These are phyloP conservation scores for Triplophysa siluroides DNA, from an alignment of 2,113 vertebrate genomes.

Conservation along the genomic window DNA sequence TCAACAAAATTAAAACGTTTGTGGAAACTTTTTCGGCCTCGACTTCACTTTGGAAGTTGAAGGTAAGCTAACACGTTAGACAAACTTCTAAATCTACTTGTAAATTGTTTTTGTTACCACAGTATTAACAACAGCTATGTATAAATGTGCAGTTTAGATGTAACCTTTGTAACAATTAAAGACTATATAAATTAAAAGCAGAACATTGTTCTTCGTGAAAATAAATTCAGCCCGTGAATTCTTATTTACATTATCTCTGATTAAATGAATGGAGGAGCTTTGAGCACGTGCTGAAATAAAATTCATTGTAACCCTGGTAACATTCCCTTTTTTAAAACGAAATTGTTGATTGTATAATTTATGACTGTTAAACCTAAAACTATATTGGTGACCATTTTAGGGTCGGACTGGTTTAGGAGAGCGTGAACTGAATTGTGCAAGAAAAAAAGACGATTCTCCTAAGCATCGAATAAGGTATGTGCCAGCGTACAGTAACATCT, in stretches of 20 bases:
- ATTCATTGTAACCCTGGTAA: too few species aligned
- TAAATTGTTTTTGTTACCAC: too few species aligned
- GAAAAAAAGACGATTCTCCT: conserved; percentile 8
- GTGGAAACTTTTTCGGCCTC: background rate
- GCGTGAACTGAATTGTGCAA: background rate
- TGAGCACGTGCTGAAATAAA: too few species aligned
- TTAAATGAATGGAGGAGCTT: background rate
- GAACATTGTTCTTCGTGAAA: too few species aligned
- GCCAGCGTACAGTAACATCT: background rate
- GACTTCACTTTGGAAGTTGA: too few species aligned
- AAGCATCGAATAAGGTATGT: conserved; percentile 7
- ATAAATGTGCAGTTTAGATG: too few species aligned
- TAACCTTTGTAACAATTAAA: too few species aligned
- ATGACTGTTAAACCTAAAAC: background rate
- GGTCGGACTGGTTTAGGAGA: conserved; percentile 7
- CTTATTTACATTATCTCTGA: background rate
- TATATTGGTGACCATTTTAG: background rate
- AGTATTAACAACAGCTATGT: too few species aligned
- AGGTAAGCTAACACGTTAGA: too few species aligned
- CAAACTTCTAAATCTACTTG: too few species aligned
- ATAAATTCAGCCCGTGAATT: background rate
- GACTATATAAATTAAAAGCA: too few species aligned
- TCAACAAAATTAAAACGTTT: background rate
- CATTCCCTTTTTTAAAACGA: too few species aligned
- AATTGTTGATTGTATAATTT: background rate